Evolutionary conservation across 2,888 invertebrate species (phyloP).

Genomic region (Noctua fimbriata): DNA sequence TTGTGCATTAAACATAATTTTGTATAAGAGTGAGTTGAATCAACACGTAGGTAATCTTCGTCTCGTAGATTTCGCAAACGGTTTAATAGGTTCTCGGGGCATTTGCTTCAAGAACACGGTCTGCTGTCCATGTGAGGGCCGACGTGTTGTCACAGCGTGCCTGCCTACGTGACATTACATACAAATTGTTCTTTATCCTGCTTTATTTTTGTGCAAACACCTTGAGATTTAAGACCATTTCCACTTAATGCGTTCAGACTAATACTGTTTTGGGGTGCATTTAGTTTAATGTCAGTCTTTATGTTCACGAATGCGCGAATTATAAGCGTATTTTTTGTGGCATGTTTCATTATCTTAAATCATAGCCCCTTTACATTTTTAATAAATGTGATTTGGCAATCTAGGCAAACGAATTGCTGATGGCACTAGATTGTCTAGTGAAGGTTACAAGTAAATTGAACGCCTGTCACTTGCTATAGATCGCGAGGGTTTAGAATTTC

Average conservation of each 20-base stretch:
- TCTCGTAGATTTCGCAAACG: conserved; percentile 76
- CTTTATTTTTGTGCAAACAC: conserved; percentile 75
- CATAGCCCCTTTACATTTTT: conserved; percentile 1
- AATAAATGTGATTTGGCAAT: conserved; percentile 4
- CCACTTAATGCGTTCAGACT: conserved; percentile 59
- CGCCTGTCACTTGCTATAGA: neutral
- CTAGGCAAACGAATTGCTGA: conserved; percentile 7
- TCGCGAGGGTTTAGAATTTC: conserved; percentile 3
- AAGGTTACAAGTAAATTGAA: conserved; percentile 24
- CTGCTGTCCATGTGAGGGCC: conserved; percentile 76
- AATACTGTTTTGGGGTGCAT: conserved; percentile 45
- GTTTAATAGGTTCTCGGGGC: conserved; percentile 72
- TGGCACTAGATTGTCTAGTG: conserved; percentile 9
- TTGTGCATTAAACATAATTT: conserved; percentile 45
- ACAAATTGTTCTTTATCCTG: conserved; percentile 78
- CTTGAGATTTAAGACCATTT: conserved; percentile 78
- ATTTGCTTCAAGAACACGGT: conserved; percentile 78
- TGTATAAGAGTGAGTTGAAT: conserved; percentile 40
- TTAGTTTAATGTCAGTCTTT: conserved; percentile 18
- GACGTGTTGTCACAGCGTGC: conserved; percentile 77
- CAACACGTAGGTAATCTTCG: conserved; percentile 63
- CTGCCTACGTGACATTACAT: conserved; percentile 80
- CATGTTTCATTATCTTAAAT: conserved; percentile 19
- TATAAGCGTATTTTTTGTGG: neutral
- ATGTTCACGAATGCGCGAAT: neutral